A percentile compares a stretch with the other conserved stretches of the same genome.
phyloP scores from a whole-genome alignment of 1,140 invertebrate species.

The Ceratosolen fusciceps region DNA sequence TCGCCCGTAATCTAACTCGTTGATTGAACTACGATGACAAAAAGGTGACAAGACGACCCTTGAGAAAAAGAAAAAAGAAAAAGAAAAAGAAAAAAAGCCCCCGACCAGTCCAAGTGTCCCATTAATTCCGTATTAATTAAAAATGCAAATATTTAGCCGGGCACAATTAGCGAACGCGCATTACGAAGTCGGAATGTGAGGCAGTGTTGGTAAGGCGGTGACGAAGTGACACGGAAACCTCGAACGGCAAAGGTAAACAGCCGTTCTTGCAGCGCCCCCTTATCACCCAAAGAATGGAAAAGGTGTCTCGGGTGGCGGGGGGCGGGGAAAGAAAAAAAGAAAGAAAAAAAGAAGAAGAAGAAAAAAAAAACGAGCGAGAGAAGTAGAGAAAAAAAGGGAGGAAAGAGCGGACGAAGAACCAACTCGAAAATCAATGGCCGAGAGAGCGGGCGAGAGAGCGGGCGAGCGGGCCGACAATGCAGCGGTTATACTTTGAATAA shows the following conservation, averaged over 20 bases:
- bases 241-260: constrained; percentile 5
- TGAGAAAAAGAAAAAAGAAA: not conserved
- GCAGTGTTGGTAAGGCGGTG: no score
- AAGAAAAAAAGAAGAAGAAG: no score
- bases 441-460: no score
- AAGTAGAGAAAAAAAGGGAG: no score
- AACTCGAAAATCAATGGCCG: not conserved
- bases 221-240: constrained; percentile 12
- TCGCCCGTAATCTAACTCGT: not conserved
- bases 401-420: not conserved
- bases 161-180: not conserved
- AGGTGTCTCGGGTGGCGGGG: no score
- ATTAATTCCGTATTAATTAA: not conserved
- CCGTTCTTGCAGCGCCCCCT: not conserved
- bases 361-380: no score
- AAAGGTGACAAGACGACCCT: not conserved
- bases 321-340: no score
- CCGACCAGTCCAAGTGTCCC: not conserved
- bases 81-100: no score
- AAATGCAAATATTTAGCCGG: not conserved
- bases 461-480: no score
- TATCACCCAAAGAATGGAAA: not conserved
- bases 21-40: not conserved
- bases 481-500: not conserved
- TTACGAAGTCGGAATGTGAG: not conserved